Evolutionary conservation across 2,113 vertebrate species (phyloP), one percentile per base, ranked within the genome.

Genomic region (Bungarus multicinctus): DNA sequence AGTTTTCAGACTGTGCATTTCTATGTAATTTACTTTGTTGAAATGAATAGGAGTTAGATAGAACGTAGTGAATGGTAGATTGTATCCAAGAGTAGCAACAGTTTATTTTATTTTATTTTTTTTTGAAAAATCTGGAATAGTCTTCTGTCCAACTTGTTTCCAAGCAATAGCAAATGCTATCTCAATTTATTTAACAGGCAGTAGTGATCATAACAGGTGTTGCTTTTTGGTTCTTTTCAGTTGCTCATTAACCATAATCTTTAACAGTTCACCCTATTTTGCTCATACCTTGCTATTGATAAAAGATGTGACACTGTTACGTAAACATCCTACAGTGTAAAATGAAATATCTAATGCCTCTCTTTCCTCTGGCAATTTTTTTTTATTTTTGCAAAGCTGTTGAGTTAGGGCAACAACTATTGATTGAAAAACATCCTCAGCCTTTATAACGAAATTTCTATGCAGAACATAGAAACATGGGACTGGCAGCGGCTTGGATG

Each of bases 101-200:
- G 27, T 47, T 87, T 58, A 34, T 92, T 27, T 88, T 52, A 5
- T 27, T 4, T 10, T 47, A 53, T 53, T 18, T 54, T 54, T 5
- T 27, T 87, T 60, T 52, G 85, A 58, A 90, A 91, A 55, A 55
- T 16, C 1, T 74, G 9, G 58, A 5, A 6, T n/a, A 89, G 60
- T 54, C 22, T 92, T 39, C 57, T 92, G 34, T n/a, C 39, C 5
- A 64, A 0, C 0, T 57, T 89, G 53, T 43, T 90, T 91, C 81
- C n/a, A 93, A 47, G 81, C 90, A 95, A 96, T 45, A 50, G 22
- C 16, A 88, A 95, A 64, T n/a, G 87, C 20, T 16, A 57, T 25
- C 89, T 93, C 53, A 91, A 93, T 94, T 90, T 93, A 92, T 20
- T 23, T 93, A 91, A 25, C 12, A 91, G n/a, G 20, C 91, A 54